Percentiles rank a stretch among this genome's conserved stretches.
Conservation (phyloP, 1,140 invertebrate genomes). For the Saccostrea cuccullata region DNA sequence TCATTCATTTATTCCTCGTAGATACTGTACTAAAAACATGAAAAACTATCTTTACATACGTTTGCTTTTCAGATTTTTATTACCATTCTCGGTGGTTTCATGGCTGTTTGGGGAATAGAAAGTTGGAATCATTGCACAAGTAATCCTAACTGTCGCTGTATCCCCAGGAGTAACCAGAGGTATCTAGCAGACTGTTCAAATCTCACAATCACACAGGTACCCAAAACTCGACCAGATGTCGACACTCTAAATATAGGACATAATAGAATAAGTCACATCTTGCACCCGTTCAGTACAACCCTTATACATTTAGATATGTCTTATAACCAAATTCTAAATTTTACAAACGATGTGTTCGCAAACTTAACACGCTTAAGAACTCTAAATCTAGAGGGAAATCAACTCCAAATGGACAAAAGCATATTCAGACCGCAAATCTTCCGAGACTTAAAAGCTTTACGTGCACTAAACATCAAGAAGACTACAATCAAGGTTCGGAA, state of each 20-base stretch:
- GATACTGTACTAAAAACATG: too few relatives aligned
- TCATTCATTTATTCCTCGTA: too few relatives aligned
- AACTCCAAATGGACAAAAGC: not conserved
- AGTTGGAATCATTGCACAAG: not conserved
- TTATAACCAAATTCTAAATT: not conserved
- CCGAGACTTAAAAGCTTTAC: not conserved
- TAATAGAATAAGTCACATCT: not conserved
- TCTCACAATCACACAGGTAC: not conserved
- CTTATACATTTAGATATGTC: not conserved
- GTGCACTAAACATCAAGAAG: not conserved
- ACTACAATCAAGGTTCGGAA: not conserved
- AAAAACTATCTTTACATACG: too few relatives aligned
- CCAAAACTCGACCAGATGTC: not conserved
- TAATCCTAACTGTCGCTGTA: not conserved
- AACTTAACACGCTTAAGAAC: not conserved
- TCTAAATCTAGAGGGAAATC: conserved; percentile 1
- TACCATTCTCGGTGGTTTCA: not conserved
- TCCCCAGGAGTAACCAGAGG: not conserved
- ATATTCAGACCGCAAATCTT: not conserved
- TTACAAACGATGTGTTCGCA: not conserved
- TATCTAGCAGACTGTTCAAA: not conserved
- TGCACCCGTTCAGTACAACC: not conserved
- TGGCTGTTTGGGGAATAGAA: not conserved
- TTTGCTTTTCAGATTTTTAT: not conserved
- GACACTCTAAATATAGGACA: not conserved